Evolutionary conservation across 2,888 invertebrate genomes (phyloP).

Genomic region (Philopedon plagiatum): DNA sequence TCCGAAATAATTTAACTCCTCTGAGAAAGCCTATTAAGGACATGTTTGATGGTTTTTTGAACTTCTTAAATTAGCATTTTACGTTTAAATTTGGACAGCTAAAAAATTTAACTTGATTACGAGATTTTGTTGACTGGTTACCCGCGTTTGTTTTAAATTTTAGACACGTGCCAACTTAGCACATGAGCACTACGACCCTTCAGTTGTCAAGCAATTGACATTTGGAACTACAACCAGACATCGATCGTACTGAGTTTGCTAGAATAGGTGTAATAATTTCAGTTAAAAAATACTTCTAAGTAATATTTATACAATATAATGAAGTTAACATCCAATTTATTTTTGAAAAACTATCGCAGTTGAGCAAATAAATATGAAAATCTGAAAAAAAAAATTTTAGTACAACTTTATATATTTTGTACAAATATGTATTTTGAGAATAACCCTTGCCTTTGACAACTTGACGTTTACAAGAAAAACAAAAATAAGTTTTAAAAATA

Average conservation of each 20-base stretch:
- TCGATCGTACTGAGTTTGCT: not conserved
- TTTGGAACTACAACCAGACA: not conserved
- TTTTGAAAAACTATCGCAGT: too few relatives aligned
- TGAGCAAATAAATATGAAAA: not conserved
- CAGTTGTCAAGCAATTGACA: not conserved
- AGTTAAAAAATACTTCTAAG: too few relatives aligned
- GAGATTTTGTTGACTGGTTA: slow-evolving; percentile 46
- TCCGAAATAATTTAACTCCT: slow-evolving; percentile 34
- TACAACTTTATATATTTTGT: not conserved
- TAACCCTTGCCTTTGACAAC: not conserved
- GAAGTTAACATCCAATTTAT: too few relatives aligned
- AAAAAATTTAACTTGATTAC: slow-evolving; percentile 42
- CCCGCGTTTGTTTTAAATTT: slow-evolving; percentile 45
- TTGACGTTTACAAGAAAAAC: not conserved
- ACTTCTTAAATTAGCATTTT: slow-evolving; percentile 49
- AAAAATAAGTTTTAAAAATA: not conserved
- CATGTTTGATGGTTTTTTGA: slow-evolving; percentile 42
- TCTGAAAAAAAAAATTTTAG: not conserved
- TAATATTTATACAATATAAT: too few relatives aligned
- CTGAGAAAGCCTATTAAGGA: slow-evolving; percentile 42
- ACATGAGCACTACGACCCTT: slow-evolving; percentile 17
- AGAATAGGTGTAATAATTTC: too few relatives aligned
- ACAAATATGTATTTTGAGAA: not conserved
- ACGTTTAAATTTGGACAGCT: slow-evolving; percentile 50
- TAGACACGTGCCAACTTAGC: slow-evolving; percentile 31